Evolutionary conservation across 2,888 invertebrate genomes (phyloP).

Genomic region (Erebia epiphron): DNA sequence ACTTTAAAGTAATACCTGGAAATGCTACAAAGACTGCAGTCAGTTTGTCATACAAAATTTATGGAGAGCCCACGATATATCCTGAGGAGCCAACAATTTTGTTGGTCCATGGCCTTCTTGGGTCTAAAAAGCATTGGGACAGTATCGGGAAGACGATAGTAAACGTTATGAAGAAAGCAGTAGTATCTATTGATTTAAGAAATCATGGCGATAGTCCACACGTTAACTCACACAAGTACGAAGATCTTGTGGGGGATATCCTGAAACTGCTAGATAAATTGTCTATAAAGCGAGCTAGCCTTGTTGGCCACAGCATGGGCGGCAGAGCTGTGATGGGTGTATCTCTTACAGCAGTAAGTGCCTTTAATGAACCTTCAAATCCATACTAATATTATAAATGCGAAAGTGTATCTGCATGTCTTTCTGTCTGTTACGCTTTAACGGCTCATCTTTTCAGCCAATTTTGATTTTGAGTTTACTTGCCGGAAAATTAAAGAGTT

Average conservation of each 20-base stretch:
- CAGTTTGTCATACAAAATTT: constrained; percentile 62
- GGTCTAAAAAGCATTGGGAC: constrained; percentile 94
- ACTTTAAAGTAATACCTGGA: constrained; percentile 27
- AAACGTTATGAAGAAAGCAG: constrained; percentile 87
- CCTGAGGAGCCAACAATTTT: constrained; percentile 57
- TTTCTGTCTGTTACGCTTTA: too few relatives aligned
- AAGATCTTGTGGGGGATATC: constrained; percentile 89
- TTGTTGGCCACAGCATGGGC: constrained; percentile 97
- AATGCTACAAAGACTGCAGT: constrained; percentile 48
- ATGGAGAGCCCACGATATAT: constrained; percentile 51
- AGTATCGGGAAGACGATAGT: constrained; percentile 88
- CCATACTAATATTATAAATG: neutral
- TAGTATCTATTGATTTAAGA: constrained; percentile 93
- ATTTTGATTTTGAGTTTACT: too few relatives aligned
- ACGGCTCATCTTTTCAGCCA: too few relatives aligned
- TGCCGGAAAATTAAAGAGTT: too few relatives aligned
- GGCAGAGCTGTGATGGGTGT: constrained; percentile 93
- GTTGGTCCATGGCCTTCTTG: constrained; percentile 93
- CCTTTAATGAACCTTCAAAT: neutral
- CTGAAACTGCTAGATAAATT: constrained; percentile 83
- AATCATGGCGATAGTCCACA: constrained; percentile 98
- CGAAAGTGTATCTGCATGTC: too few relatives aligned
- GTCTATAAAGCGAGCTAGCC: constrained; percentile 81
- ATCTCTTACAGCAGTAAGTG: constrained; percentile 85
- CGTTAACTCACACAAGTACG: constrained; percentile 86